These are phyloP conservation scores for Patella caerulea DNA, from an alignment of 2,888 invertebrate species.

Conservation along the genomic window DNA sequence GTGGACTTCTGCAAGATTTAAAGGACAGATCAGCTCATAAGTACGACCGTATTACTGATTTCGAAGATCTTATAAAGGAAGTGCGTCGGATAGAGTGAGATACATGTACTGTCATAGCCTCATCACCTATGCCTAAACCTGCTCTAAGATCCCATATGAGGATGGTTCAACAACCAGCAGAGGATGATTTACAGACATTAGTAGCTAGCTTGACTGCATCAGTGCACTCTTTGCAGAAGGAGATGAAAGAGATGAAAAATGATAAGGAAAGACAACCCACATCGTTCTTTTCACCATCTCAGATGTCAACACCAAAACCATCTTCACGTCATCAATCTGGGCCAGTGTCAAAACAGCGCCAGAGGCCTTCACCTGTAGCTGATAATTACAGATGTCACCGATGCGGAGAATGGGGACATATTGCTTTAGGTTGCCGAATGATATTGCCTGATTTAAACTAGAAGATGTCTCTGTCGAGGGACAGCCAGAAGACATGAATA, in stretches of 20 bases:
- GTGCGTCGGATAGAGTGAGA: neutral
- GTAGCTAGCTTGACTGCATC: neutral
- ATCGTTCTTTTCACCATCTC: too few species aligned
- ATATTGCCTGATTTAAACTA: neutral
- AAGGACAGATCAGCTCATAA: neutral
- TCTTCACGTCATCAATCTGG: too few species aligned
- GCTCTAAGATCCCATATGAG: neutral
- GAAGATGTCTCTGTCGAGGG: slow-evolving; percentile 3
- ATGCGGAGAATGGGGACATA: neutral
- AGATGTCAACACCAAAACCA: too few species aligned
- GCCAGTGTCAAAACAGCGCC: too few species aligned
- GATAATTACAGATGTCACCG: neutral
- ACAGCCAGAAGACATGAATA: neutral
- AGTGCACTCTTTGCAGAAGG: neutral
- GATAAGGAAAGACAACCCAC: neutral
- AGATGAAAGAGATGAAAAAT: neutral
- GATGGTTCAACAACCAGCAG: neutral
- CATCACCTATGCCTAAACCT: neutral
- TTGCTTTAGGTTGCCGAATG: neutral
- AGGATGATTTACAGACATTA: neutral
- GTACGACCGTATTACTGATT: neutral
- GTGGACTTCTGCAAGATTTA: neutral
- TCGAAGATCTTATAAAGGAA: neutral
- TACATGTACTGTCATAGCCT: neutral
- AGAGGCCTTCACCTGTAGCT: neutral